Evolutionary conservation across 2,113 vertebrate genomes (phyloP).

Genomic region (Coturnix japonica): DNA sequence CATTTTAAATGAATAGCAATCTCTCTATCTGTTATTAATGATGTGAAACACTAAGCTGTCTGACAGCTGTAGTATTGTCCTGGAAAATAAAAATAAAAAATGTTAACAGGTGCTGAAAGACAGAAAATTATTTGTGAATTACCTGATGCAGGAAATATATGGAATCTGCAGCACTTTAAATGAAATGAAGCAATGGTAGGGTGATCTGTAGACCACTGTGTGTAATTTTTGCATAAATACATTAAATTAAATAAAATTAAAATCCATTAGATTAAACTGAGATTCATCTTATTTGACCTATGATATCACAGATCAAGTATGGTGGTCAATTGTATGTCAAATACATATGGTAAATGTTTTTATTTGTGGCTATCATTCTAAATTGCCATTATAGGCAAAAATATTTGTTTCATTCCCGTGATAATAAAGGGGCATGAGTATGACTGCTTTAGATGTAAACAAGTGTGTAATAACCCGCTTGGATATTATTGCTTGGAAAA

Average conservation of each 20-base stretch:
- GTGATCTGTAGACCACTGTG: background rate
- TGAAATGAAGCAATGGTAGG: background rate
- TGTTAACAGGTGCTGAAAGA: background rate
- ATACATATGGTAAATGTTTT: background rate
- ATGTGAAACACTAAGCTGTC: background rate
- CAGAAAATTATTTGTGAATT: background rate
- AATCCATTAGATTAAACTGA: background rate
- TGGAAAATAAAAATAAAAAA: background rate
- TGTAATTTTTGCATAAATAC: background rate
- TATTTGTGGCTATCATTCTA: background rate
- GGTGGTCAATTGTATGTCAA: too few species aligned
- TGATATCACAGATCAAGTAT: too few species aligned
- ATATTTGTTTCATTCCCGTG: background rate
- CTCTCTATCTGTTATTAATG: background rate
- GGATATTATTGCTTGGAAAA: background rate
- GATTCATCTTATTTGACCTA: background rate
- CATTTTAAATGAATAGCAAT: background rate
- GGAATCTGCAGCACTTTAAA: background rate
- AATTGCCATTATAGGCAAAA: background rate
- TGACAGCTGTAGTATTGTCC: background rate
- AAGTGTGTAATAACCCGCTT: background rate
- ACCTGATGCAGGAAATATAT: background rate
- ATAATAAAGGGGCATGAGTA: background rate
- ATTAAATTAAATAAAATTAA: too few species aligned
- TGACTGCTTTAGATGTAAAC: background rate